Evolutionary conservation across 1,140 invertebrate genomes (phyloP), one percentile per base, ranked within the genome.

Genomic region (Anagrus nilaparvatae): DNA sequence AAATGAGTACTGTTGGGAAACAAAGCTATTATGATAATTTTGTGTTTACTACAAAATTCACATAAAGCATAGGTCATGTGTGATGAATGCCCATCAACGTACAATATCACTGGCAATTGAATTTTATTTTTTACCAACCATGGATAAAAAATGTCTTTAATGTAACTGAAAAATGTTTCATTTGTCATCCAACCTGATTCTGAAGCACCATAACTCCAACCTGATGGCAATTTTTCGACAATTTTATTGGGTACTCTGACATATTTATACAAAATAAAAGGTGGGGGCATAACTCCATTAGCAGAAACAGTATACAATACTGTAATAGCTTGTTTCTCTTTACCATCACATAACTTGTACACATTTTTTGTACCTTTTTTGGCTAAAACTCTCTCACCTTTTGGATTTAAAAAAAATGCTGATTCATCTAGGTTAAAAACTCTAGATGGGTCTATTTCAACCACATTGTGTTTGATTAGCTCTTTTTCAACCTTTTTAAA

Each of bases 121-220:
- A 64, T 57, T 20, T 50, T 48, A 27, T 57, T 45, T 47, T 58
- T 23, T 39, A 35, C 40, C 25, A 64, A 19, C 52, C 55, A 65
- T 43, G 52, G 56, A 48, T 58, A n/a, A 47, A 63, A 60, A 13
- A 57, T 49, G 47, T 60, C 58, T 23, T 50, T 44, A 10, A 64
- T 46, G 47, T 59, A 67, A 41, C 65, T 56, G 47, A 48, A 65
- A 46, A 69, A 69, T 16, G 47, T 55, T 47, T 52, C 51, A 16
- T 39, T 45, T 24, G 44, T 67, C 62, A 64, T 67, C 61, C 64
- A 68, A 3, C 62, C 56, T 37, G 30, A 53, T 18, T 62, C 53
- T 24, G 56, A 51, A 25, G 46, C 23, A 27, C 61, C 61, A 18
- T 62, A 19, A 21, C 47, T 54, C 55, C 60, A 67, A n/a, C 46